Evolutionary conservation across 2,113 vertebrate genomes (phyloP), one percentile per base, ranked within the genome.

Genomic region (Crotalus helleri): DNA sequence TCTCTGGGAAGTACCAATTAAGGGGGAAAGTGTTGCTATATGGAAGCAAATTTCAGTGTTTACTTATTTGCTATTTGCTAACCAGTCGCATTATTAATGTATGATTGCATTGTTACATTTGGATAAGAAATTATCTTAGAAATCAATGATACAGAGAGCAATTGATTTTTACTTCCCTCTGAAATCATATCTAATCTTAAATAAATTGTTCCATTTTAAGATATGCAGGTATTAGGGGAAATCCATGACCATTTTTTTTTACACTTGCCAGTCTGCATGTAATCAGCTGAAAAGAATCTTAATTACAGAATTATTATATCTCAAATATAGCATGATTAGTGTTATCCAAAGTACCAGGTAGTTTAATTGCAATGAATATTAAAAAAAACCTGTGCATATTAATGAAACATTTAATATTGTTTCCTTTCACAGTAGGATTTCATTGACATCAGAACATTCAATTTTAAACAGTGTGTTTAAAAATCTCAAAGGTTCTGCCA

Each of bases 391-490:
- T 49, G 90, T 86, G 59, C 39, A 91, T 96, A 92, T 92, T 95
- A 94, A 93, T 95, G 87, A 90, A 90, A 61, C 0, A 92, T 95
- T 96, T 94, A 74, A 91, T 46, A 92, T 23, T 94, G 58, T 85
- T 93, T 49, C 92, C 55, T 92, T 12, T 89, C 94, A 94, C n/a
- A 74, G 49, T 93, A 85, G 23, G 51, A 5, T 93, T 95, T 94
- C 33, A 92, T 54, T 49, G 90, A 85, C 11, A 44, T 33, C 64
- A 86, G 19, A 94, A 92, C 92, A 51, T 90, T 10, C 29, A 92
- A 94, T 94, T 91, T 92, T 57, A 93, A 92, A 39, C 1, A 87
- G 11, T 51, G 29, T 88, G 57, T 92, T 90, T 93, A 1, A 39
- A 92, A 92, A 39, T 93, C 88, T 11, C 91, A 93, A 94, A 90